Conservation (phyloP, 2,113 vertebrate species). For the Puffinus mauretanicus region DNA sequence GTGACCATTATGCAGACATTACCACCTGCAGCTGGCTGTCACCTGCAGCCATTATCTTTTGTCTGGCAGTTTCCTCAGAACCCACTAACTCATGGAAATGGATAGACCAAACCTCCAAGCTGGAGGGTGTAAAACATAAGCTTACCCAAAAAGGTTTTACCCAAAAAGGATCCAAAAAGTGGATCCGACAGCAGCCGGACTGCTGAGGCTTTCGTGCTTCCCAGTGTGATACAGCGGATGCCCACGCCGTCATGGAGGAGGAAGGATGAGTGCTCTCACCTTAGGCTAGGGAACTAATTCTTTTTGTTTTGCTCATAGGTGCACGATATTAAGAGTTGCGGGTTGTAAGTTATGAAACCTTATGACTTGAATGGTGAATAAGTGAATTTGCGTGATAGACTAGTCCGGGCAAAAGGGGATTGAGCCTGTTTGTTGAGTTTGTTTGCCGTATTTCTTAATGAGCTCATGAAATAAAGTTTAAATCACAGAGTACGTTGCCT, state of each 20-base stretch:
- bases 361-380: background rate
- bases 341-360: background rate
- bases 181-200: background rate
- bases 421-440: background rate
- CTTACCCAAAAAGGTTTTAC: background rate
- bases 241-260: accelerated
- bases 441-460: background rate
- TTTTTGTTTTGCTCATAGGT: background rate
- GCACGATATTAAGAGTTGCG: background rate
- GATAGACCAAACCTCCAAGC: background rate
- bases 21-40: background rate
- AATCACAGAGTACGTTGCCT: background rate
- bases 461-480: background rate
- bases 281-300: background rate
- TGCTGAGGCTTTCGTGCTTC: background rate
- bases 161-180: background rate
- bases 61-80: background rate
- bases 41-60: background rate
- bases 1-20: background rate
- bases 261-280: background rate
- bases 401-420: background rate
- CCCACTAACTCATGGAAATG: background rate
- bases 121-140: background rate
- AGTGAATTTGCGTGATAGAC: background rate
- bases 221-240: background rate